Evolutionary conservation across 2,888 invertebrate species (phyloP).

Genomic region (Chrysotoxum bicinctum): DNA sequence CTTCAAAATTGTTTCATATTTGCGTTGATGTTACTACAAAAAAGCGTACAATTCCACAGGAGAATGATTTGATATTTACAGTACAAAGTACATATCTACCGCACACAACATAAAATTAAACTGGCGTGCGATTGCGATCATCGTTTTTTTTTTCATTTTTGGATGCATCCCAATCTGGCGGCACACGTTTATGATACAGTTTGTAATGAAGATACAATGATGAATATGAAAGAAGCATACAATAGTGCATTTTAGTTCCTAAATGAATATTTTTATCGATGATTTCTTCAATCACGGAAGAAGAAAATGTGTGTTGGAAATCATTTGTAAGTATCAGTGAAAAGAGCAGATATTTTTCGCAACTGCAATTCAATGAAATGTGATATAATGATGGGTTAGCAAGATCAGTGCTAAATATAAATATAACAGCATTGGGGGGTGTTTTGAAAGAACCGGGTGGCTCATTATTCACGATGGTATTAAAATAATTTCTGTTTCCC

Average conservation of each 20-base stretch:
- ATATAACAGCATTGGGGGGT: neutral
- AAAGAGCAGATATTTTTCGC: neutral
- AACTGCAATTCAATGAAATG: neutral
- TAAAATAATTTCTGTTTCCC: too few relatives aligned
- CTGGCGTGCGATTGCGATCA: neutral
- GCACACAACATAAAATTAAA: slow-evolving; percentile 13
- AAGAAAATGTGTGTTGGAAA: neutral
- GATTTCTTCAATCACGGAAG: neutral
- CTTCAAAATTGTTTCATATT: neutral
- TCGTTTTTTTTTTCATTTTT: neutral
- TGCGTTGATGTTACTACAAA: slow-evolving; percentile 2
- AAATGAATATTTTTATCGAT: neutral
- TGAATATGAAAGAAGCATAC: neutral
- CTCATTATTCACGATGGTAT: too few relatives aligned
- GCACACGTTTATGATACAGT: neutral
- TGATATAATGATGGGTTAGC: neutral
- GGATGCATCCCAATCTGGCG: neutral
- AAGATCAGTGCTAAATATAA: neutral
- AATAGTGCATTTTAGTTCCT: neutral
- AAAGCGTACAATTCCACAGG: slow-evolving; percentile 34
- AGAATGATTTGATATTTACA: slow-evolving; percentile 25
- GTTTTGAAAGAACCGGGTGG: neutral
- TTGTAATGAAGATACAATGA: neutral
- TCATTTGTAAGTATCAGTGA: neutral
- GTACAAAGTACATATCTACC: neutral